phyloP scores from a whole-genome alignment of 2,113 vertebrate species.

The Natator depressus region DNA sequence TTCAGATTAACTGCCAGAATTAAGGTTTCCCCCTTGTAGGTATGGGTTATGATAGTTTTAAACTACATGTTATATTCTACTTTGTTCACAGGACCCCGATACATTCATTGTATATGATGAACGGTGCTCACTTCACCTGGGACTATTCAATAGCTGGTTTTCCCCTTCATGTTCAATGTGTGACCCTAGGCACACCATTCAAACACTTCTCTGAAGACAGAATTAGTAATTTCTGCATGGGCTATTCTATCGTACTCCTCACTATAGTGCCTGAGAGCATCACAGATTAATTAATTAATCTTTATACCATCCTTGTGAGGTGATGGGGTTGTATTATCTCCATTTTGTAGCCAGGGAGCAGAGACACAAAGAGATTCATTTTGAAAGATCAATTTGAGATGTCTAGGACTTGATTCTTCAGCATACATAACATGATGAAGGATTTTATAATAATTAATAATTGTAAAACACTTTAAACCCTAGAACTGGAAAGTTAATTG shows the following conservation, averaged over 20 bases:
- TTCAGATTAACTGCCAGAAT: background rate
- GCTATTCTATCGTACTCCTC: background rate
- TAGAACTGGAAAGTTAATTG: background rate
- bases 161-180: background rate
- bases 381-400: rapidly evolving
- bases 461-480: background rate
- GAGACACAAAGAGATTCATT: background rate
- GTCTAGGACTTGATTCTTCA: background rate
- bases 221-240: background rate
- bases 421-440: background rate
- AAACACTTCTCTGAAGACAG: background rate
- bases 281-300: background rate
- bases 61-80: background rate
- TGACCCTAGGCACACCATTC: background rate
- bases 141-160: background rate
- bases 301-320: background rate
- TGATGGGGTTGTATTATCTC: background rate
- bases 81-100: background rate
- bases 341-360: background rate
- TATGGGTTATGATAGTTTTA: background rate
- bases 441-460: background rate
- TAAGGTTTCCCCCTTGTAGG: background rate
- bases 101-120: background rate
- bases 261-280: background rate
- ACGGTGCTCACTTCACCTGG: background rate